These are phyloP conservation scores for Amblyopsis rosae DNA, from an alignment of 2,113 vertebrate species.

Conservation along the genomic window DNA sequence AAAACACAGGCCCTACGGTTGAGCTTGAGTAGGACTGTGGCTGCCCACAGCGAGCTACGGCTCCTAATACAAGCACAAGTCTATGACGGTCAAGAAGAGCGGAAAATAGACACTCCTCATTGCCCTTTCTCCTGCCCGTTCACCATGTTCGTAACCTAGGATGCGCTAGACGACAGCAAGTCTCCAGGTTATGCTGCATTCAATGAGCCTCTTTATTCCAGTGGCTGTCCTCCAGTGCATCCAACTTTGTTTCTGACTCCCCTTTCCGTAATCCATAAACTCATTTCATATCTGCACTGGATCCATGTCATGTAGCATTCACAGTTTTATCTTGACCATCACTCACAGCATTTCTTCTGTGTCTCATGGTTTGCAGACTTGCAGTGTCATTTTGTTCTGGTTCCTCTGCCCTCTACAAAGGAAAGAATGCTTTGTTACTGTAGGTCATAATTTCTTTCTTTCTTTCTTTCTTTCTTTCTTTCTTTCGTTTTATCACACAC, in stretches of 20 bases:
- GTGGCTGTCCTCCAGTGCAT: conserved; percentile 25
- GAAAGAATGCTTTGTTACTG: no score
- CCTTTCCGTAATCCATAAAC: conserved; percentile 14
- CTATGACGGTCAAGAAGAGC: not conserved
- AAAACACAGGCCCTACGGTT: not conserved
- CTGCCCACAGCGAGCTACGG: not conserved
- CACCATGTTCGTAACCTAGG: conserved; percentile 49
- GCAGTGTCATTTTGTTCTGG: not conserved
- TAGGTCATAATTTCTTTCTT: not conserved
- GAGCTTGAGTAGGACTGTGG: not conserved
- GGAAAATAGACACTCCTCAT: conserved; percentile 10
- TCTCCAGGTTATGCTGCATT: conserved; percentile 25
- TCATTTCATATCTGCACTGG: conserved; percentile 44
- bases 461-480: not conserved
- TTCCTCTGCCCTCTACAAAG: not conserved
- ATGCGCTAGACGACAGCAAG: conserved; percentile 47
- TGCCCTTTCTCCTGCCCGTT: conserved; percentile 4
- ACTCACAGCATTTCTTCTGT: not conserved
- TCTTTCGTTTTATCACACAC: not conserved
- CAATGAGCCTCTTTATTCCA: conserved; percentile 40
- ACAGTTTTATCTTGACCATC: conserved; percentile 28
- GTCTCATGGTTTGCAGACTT: not conserved
- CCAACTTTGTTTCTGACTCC: conserved; percentile 9
- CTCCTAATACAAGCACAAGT: not conserved
- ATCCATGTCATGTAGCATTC: conserved; percentile 33